These are phyloP conservation scores for Dioctria linearis DNA, from an alignment of 2,888 invertebrate species.

Conservation along the genomic window DNA sequence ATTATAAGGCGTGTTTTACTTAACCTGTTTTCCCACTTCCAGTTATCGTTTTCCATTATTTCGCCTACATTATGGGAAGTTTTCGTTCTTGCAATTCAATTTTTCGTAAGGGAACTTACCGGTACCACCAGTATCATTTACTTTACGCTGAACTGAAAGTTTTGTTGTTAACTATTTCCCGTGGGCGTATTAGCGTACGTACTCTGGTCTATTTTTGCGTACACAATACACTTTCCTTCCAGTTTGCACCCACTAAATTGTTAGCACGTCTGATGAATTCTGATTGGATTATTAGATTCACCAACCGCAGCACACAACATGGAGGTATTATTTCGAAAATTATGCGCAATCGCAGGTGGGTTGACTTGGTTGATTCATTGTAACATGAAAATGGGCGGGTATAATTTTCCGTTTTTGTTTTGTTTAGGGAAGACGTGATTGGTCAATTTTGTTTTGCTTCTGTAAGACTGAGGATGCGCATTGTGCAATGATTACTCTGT, in stretches of 20 bases:
- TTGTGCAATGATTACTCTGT: not conserved
- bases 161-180: conserved; percentile 25
- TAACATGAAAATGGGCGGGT: conserved; percentile 14
- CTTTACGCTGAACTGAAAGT: not conserved
- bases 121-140: too few species aligned
- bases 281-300: conserved; percentile 31
- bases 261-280: not conserved
- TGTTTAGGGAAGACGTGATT: not conserved
- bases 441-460: not conserved
- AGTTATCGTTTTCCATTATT: conserved; percentile 10
- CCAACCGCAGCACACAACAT: conserved; percentile 40
- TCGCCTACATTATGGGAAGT: conserved; percentile 28
- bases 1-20: conserved; percentile 1
- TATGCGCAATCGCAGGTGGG: conserved; percentile 46
- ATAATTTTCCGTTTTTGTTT: not conserved
- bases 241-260: not conserved
- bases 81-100: conserved; percentile 26
- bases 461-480: conserved; percentile 5
- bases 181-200: conserved; percentile 4
- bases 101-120: too few species aligned
- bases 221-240: not conserved
- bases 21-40: conserved; percentile 8
- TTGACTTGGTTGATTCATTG: conserved; percentile 11
- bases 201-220: not conserved
- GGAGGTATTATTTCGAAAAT: conserved; percentile 15